phyloP scores from a whole-genome alignment of 2,888 invertebrate species.

The Drosophila mettleri region DNA sequence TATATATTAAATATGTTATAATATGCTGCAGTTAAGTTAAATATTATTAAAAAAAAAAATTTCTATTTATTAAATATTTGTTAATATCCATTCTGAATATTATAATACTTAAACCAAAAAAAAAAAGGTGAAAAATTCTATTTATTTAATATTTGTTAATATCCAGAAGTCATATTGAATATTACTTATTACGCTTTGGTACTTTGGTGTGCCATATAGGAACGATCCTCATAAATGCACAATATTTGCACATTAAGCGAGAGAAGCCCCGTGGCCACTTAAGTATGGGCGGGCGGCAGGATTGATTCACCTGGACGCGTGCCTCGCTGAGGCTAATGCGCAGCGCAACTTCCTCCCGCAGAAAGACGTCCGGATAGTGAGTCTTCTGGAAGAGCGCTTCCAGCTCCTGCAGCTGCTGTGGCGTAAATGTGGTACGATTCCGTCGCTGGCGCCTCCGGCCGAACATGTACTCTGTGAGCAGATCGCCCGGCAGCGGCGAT shows the following conservation, averaged over 20 bases:
- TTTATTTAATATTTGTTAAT: neutral
- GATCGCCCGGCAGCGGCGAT: constrained; percentile 93
- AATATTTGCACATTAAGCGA: neutral
- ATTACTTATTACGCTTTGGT: constrained; percentile 1
- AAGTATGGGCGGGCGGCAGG: neutral
- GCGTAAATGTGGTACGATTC: constrained; percentile 96
- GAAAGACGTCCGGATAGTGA: constrained; percentile 94
- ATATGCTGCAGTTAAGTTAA: no score
- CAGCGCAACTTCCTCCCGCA: constrained; percentile 95
- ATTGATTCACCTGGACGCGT: constrained; percentile 89
- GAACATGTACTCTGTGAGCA: constrained; percentile 97
- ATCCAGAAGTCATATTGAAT: neutral
- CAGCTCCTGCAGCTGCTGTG: constrained; percentile 95
- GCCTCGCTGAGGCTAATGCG: constrained; percentile 96
- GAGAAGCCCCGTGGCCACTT: neutral
- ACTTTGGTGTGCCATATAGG: neutral
- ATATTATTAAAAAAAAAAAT: no score
- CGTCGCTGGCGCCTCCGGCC: constrained; percentile 94
- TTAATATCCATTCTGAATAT: no score
- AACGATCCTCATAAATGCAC: neutral
- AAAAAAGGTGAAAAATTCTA: no score
- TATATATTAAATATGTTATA: no score
- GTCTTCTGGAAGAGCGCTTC: constrained; percentile 97
- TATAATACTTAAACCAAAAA: no score
- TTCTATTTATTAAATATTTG: no score